Conservation (phyloP, 1,140 invertebrate genomes). For the Psix sp. region DNA sequence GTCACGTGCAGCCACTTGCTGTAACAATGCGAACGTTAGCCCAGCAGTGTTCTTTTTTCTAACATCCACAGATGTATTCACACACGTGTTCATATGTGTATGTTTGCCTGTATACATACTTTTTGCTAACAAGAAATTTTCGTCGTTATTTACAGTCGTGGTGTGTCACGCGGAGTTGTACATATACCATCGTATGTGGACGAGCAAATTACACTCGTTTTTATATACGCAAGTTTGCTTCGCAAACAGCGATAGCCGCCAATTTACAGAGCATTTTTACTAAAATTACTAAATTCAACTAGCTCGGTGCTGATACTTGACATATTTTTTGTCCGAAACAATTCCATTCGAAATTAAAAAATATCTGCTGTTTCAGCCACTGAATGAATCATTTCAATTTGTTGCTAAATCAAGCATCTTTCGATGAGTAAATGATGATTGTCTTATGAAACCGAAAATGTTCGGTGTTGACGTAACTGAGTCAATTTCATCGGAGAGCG, state of each 20-base stretch:
- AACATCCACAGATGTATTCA: constrained; percentile 5
- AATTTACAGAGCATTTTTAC: not conserved
- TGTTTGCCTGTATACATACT: constrained; percentile 4
- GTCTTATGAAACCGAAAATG: no score
- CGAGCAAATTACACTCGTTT: constrained; percentile 1
- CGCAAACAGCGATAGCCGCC: not conserved
- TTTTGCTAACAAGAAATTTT: constrained; percentile 3
- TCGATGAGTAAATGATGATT: no score
- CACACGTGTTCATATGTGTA: constrained; percentile 11
- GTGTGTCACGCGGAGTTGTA: no score
- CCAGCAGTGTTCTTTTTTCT: constrained; percentile 46
- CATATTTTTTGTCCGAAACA: not conserved
- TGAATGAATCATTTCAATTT: no score
- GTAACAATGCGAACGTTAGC: constrained; percentile 62
- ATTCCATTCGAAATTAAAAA: no score
- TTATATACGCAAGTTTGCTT: not conserved
- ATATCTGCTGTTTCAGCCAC: no score
- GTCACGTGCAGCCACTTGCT: constrained; percentile 73
- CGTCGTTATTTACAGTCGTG: not conserved
- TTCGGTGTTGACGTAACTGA: no score
- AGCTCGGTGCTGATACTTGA: not conserved
- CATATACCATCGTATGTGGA: not conserved
- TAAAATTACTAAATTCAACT: not conserved
- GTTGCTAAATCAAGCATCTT: no score
- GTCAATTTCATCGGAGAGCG: no score